These are phyloP conservation scores for Sipha flava DNA, from an alignment of 1,140 invertebrate species.

Conservation along the genomic window DNA sequence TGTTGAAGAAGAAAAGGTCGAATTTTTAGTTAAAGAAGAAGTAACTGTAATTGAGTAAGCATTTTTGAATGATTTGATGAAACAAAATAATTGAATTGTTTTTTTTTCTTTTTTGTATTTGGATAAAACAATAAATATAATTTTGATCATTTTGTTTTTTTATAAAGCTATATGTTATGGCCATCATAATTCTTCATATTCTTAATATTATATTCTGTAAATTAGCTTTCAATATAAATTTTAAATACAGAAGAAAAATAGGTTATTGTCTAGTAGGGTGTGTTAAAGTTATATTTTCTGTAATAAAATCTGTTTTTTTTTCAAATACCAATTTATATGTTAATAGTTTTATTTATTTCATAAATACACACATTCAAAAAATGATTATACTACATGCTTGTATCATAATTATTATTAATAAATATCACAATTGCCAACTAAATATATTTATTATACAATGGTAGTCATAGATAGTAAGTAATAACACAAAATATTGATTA, in stretches of 20 bases:
- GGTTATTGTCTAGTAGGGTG: not conserved
- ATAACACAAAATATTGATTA: not conserved
- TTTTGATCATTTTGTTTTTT: not conserved
- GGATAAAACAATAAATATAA: not conserved
- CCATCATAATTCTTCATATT: not conserved
- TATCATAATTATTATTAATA: conserved; percentile 2
- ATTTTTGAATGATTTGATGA: conserved; percentile 23
- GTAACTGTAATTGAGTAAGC: conserved; percentile 60
- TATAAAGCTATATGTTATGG: not conserved
- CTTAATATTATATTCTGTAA: not conserved
- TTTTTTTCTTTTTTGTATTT: not conserved
- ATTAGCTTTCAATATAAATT: conserved; percentile 14
- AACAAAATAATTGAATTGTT: not conserved
- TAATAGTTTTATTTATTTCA: conserved; percentile 23
- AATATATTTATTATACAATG: not conserved
- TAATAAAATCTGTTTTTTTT: not conserved
- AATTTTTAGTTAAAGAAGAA: conserved; percentile 98
- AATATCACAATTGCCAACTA: conserved; percentile 18
- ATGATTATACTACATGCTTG: not conserved
- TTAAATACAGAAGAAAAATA: conserved; percentile 15
- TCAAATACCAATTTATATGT: conserved; percentile 22
- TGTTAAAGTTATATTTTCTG: not conserved
- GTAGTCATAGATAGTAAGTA: not conserved
- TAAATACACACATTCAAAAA: not conserved
- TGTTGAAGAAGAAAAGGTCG: conserved; percentile 88